Percentiles rank a stretch among this genome's conserved stretches.
These are phyloP conservation scores for Sitta carolinensis DNA, from an alignment of 2,797 vertebrate species.

Conservation along the genomic window DNA sequence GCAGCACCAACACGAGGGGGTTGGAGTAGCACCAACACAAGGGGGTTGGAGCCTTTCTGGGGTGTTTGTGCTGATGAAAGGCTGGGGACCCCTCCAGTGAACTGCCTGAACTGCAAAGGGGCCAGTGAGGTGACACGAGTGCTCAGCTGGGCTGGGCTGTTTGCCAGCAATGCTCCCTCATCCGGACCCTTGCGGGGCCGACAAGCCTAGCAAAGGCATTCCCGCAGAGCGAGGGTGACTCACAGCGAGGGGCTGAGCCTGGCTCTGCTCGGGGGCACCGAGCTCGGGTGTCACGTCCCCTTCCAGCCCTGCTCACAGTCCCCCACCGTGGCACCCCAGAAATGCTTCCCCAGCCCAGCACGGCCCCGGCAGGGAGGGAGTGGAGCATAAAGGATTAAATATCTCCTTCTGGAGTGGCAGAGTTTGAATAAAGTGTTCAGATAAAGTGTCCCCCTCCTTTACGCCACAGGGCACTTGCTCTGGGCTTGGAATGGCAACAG, in stretches of 20 bases:
- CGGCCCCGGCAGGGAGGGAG: accelerated
- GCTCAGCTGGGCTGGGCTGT: neutral
- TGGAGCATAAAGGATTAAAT: neutral
- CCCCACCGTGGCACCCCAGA: accelerated
- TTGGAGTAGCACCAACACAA: neutral
- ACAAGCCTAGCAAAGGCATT: accelerated
- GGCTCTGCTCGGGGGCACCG: accelerated
- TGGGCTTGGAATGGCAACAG: neutral
- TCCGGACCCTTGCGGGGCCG: accelerated
- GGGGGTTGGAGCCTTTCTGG: neutral
- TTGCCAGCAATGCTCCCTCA: neutral
- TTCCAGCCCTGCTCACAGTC: neutral
- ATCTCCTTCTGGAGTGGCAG: neutral
- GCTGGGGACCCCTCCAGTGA: accelerated
- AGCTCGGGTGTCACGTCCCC: accelerated
- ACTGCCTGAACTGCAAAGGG: neutral
- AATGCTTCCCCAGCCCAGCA: neutral
- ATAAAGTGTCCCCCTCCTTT: neutral
- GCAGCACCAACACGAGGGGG: neutral
- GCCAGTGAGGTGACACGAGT: neutral
- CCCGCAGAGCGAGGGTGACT: neutral
- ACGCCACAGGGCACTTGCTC: neutral
- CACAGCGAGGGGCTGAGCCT: accelerated
- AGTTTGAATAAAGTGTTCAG: neutral
- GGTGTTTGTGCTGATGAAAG: neutral